These are phyloP conservation scores for Exaiptasia diaphana DNA, from an alignment of 64 coral and sea anemone species.

Conservation along the genomic window DNA sequence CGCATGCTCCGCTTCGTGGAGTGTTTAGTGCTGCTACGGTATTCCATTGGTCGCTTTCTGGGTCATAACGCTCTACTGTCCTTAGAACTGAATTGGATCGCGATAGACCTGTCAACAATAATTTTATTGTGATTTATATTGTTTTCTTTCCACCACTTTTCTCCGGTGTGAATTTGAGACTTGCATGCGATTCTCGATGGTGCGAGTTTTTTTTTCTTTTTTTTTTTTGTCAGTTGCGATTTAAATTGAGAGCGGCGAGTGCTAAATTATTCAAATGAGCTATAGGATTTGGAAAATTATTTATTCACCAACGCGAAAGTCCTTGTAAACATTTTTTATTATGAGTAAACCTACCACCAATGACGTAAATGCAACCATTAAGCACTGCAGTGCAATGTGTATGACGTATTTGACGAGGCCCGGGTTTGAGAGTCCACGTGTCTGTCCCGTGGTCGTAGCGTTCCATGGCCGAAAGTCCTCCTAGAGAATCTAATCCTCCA, in stretches of 20 bases:
- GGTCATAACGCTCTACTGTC: slow-evolving; percentile 73
- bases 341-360: no score
- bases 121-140: no score
- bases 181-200: no score
- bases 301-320: no score
- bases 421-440: slow-evolving; percentile 27
- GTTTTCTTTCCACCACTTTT: no score
- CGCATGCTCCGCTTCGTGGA: slow-evolving; percentile 87
- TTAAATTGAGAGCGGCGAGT: no score
- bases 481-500: slow-evolving; percentile 24
- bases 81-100: slow-evolving; percentile 37
- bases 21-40: slow-evolving; percentile 53
- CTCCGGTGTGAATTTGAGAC: no score
- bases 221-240: no score
- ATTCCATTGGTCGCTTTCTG: slow-evolving; percentile 51
- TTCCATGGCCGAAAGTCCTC: slow-evolving; percentile 40
- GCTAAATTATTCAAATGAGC: no score
- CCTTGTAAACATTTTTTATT: no score
- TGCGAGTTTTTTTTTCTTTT: no score
- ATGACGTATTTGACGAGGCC: slow-evolving; percentile 59
- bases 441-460: slow-evolving; percentile 62
- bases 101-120: slow-evolving; percentile 43
- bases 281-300: no score
- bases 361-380: slow-evolving; percentile 67
- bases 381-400: slow-evolving; percentile 58